A percentile compares a stretch with the other conserved stretches of the same genome.
phyloP scores from a whole-genome alignment of 2,113 vertebrate genomes.

The Scytalopus superciliaris region DNA sequence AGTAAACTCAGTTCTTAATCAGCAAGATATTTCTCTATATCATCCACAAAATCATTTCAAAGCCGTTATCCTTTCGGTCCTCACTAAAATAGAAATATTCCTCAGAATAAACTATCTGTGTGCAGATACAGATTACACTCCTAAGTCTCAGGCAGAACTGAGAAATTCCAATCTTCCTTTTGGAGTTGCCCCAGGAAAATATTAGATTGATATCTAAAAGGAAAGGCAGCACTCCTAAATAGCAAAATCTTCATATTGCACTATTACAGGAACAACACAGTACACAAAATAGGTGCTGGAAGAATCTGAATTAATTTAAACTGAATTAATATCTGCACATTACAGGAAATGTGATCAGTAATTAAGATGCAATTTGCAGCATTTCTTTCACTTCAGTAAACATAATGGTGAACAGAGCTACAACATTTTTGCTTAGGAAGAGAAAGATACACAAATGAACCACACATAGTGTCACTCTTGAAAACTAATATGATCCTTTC shows the following conservation, averaged over 20 bases:
- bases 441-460: not conserved
- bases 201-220: not conserved
- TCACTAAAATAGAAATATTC: not conserved
- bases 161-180: not conserved
- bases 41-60: not conserved
- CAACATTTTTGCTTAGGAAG: not conserved
- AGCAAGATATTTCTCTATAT: not conserved
- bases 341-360: not conserved
- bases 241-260: not conserved
- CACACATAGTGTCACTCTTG: not conserved
- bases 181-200: not conserved
- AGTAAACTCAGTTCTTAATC: not conserved
- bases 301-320: not conserved
- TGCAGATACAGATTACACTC: not conserved
- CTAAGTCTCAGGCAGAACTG: not conserved
- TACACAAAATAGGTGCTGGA: not conserved
- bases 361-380: not conserved
- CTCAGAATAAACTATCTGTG: not conserved
- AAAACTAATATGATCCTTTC: not conserved
- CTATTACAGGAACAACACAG: not conserved
- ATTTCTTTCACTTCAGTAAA: not conserved
- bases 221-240: not conserved
- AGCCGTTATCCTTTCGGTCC: not conserved
- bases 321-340: not conserved
- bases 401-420: not conserved